Base-by-base conservation (phyloP, 2,888 invertebrate species). In the Cryptophagus acutangulus region DNA sequence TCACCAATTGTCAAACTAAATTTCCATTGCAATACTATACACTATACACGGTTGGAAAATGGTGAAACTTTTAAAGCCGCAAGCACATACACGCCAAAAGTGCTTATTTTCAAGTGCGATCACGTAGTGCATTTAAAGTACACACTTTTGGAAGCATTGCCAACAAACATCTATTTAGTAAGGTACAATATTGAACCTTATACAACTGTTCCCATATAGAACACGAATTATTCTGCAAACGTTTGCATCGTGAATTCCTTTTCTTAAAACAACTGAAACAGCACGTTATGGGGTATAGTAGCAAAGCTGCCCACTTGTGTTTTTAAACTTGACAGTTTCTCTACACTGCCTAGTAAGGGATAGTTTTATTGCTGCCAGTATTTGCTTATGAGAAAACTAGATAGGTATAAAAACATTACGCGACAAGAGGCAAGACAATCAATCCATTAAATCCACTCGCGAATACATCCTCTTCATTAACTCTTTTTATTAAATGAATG, bases 101-200 rank as follows among this genome's bases (percentile, higher is more conserved):
- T 26, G 41, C 34, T 41, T 29, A 48, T 49, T 46, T 41, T 43
- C 38, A 18, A 52, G 41, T 51, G 38, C 35, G 40, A 48, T 48
- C 52, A 52, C 52, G 52, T 52, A 51, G 26, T 45, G 40, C 49
- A 48, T 51, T 52, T 52, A 51, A 51, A 51, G 43, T 42, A 45
- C 47, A 52, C 47, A 52, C 46, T 49, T 47, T 48, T 41, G 41
- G 44, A 33, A 28, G 28, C 43, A 29, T 26, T 31, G 28, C 42
- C 44, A 36, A 36, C 39, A 51, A 46, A 45, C 48, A 45, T 45
- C 39, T 43, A 43, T 48, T 46, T 38, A 36, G 34, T 24, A 10
- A 1, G 25, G 17, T 40, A 24, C 34, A 31, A 40, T 34, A 40
- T 38, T 40, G 34, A 34, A 30, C 15, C 20, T 2, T 16, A 10